These are phyloP conservation scores for Leuciscus waleckii DNA, from an alignment of 2,797 vertebrate species.

Conservation along the genomic window DNA sequence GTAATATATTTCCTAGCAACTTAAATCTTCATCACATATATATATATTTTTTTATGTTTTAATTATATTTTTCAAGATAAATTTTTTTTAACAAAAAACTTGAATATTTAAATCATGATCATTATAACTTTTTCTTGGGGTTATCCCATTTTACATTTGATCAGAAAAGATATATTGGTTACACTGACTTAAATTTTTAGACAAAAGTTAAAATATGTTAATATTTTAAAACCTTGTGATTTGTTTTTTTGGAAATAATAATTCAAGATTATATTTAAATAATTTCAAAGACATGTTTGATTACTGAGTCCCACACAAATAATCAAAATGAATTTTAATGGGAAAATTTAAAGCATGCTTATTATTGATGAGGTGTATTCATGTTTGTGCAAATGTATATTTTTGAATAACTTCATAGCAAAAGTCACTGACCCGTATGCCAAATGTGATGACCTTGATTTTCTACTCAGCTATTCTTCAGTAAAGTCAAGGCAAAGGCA, in stretches of 20 bases:
- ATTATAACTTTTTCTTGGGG: not conserved
- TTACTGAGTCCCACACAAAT: too few relatives aligned
- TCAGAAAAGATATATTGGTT: too few relatives aligned
- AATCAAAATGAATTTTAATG: not conserved
- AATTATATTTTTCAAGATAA: not conserved
- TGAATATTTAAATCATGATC: not conserved
- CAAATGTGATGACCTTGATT: conserved; percentile 6
- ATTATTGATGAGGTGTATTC: not conserved
- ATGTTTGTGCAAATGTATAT: not conserved
- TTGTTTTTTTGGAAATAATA: not conserved
- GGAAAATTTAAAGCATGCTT: not conserved
- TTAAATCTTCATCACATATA: not conserved
- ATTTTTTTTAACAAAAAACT: not conserved
- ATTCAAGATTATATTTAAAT: not conserved
- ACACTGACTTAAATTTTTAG: too few relatives aligned
- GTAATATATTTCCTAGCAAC: not conserved
- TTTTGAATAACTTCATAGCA: not conserved
- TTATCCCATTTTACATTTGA: not conserved
- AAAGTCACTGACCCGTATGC: not conserved
- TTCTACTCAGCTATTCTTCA: conserved; percentile 21
- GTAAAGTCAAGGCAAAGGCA: conserved; percentile 62
- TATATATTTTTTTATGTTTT: too few relatives aligned
- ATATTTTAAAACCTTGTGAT: not conserved
- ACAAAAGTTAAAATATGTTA: not conserved
- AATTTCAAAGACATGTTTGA: not conserved